Evolutionary conservation across 2,797 vertebrate species (phyloP).

Genomic region (Furcifer pardalis): DNA sequence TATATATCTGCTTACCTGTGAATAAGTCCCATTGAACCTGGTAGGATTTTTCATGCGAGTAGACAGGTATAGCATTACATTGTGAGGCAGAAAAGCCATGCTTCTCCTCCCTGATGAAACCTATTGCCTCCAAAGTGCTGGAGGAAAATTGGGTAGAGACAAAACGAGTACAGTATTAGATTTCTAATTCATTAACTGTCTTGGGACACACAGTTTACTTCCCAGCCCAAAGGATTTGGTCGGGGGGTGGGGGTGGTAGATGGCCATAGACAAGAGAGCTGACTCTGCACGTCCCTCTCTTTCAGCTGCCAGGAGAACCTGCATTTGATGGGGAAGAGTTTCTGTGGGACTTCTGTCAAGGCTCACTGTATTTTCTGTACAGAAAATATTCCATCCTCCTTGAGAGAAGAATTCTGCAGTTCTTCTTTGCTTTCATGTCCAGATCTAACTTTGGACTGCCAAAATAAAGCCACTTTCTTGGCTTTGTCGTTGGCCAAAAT

Average conservation of each 20-base stretch:
- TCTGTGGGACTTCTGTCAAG: background rate
- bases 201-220: constrained; percentile 46
- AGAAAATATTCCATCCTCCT: background rate
- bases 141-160: constrained; percentile 46
- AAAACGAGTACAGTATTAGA: constrained; percentile 64
- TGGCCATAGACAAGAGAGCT: background rate
- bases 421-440: no score
- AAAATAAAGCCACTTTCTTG: no score
- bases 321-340: constrained; percentile 21
- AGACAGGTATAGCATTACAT: background rate
- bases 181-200: constrained; percentile 67
- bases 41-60: background rate
- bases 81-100: background rate
- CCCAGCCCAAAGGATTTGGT: constrained; percentile 3
- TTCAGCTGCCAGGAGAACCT: constrained; percentile 39
- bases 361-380: no score
- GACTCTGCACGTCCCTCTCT: constrained; percentile 12
- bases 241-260: constrained; percentile 26
- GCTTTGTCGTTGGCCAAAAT: no score
- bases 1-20: background rate
- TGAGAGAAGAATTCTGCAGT: background rate
- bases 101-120: constrained; percentile 11
- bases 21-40: background rate
- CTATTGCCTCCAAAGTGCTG: constrained; percentile 1
- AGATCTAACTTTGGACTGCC: no score